Base-by-base conservation (phyloP, 2,888 invertebrate genomes). In the Andrena dorsata region DNA sequence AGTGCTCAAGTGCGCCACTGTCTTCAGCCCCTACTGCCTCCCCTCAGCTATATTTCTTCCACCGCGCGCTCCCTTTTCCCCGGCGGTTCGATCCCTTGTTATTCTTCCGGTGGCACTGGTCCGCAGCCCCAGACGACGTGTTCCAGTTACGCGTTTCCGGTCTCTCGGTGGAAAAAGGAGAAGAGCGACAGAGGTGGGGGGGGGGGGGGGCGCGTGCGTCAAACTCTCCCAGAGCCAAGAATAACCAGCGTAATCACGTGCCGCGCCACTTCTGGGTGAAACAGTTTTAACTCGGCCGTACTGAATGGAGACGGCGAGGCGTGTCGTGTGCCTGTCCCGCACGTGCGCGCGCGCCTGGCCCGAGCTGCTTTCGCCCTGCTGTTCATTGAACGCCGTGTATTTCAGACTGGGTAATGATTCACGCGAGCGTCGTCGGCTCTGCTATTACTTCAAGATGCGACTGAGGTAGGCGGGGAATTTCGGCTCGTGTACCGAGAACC, bases 221-320 rank as follows among this genome's bases (percentile, higher is more conserved):
- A 79, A 73, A 73, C 74, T 80, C 73, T 56, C 56, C 10, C 49
- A 73, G 70, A 53, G 88, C 88, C 75, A 87, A 88, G 87, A 87
- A 87, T 87, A 87, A 79, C 88, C 76, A 23, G 51, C 64, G 86
- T 82, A 88, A 82, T 88, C 86, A 87, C 87, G 86, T 79, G 86
- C 85, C 49, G 2, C 60, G 78, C 80, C 84, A 80, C 87, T 88
- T 87, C 86, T 88, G 87, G 69, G 20, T 80, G 74, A 86, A 88
- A 87, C 84, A 70, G 80, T 87, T 87, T 88, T 84, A 87, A 87
- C 86, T 87, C 76, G 64, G 65, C 30, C 28, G 26, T 41, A 26
- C 75, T 80, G 88, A 86, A 87, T 83, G 86, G 76, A 76, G 74
- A 73, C 65, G 71, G 68, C 70, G 82, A 47, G 72, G 66, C 41